phyloP scores from a whole-genome alignment of 2,797 vertebrate genomes.

The Cyclura pinguis region DNA sequence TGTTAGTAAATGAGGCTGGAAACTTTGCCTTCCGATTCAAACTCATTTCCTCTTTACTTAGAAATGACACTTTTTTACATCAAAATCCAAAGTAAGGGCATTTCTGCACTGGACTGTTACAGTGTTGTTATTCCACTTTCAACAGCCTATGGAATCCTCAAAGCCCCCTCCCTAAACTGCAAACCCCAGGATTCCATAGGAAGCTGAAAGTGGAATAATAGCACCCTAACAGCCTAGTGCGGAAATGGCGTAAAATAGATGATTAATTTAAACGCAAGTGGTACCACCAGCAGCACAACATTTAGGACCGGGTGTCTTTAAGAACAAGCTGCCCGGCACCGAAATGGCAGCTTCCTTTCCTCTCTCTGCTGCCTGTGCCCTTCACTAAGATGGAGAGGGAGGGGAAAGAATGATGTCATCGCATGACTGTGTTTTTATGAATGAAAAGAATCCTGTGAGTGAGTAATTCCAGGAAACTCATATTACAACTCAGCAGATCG shows the following conservation, averaged over 20 bases:
- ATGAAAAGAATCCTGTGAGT: conserved; percentile 97
- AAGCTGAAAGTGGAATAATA: no score
- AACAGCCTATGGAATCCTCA: no score
- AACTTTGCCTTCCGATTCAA: neutral
- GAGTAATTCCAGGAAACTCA: conserved; percentile 98
- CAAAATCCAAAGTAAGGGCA: neutral
- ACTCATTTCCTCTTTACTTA: neutral
- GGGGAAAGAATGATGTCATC: conserved; percentile 86
- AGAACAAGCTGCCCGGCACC: conserved; percentile 30
- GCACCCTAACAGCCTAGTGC: no score
- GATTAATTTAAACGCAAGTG: neutral
- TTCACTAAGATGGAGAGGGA: neutral
- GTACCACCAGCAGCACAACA: neutral
- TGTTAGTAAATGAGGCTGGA: neutral
- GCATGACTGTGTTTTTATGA: conserved; percentile 98
- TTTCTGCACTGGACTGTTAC: no score
- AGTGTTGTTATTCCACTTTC: no score
- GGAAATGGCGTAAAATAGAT: no score
- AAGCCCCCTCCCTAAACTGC: no score
- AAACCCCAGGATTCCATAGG: no score
- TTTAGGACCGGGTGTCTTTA: conserved; percentile 13
- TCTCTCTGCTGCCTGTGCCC: conserved; percentile 8
- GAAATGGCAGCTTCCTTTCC: conserved; percentile 45
- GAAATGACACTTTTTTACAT: neutral
- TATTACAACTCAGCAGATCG: conserved; percentile 76